Base-by-base conservation (phyloP, 2,113 vertebrate species). In the Rhodinocichla rosea region DNA sequence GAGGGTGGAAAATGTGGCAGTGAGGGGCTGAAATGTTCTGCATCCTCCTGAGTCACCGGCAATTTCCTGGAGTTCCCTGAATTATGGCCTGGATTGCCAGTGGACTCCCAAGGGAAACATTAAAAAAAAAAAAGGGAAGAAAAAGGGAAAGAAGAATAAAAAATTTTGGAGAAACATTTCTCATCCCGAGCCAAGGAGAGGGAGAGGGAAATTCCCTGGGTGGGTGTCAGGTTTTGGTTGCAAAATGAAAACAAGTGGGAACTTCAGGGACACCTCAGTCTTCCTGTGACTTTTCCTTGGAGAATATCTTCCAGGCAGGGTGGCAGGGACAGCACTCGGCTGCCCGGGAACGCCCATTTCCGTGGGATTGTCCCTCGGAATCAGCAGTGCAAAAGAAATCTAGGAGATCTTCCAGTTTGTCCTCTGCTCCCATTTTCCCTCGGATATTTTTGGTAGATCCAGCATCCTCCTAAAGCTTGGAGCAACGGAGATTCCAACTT, bases 21-120 rank as follows among this genome's bases (percentile, higher is more conserved):
- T 0, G 17, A 63, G 68, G 81, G 15, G 50, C 15, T n/a, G 50
- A 30, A 57, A 30, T 8, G 24, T 65, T 56, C 60, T 7, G 3
- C 12, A 1, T 10, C 50, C 50, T 75, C 50, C 42, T 49, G 70
- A 75, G 60, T 85, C 59, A 64, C 11, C 0, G 3, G n/a, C 7
- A 24, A 4, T 28, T 85, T 40, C 70, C n/a, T n/a, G 69, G 59
- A 84, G 40, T 23, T 65, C 50, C 82, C 28, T n/a, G 69, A 64
- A 84, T 47, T n/a, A 10, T 0, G 5, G 28, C 39, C 11, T 0
- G 2, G 50, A 47, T 47, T 49, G n/a, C 4, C 40, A 3, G 0
- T 40, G 50, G 28, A 8, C 19, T 65, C 50, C 20, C 50, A 13
- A 30, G 15, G 30, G n/a, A 49, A 49, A 5, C 13, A 15, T 55